Base-by-base conservation (phyloP, 2,113 vertebrate species). In the Pungitius pungitius region DNA sequence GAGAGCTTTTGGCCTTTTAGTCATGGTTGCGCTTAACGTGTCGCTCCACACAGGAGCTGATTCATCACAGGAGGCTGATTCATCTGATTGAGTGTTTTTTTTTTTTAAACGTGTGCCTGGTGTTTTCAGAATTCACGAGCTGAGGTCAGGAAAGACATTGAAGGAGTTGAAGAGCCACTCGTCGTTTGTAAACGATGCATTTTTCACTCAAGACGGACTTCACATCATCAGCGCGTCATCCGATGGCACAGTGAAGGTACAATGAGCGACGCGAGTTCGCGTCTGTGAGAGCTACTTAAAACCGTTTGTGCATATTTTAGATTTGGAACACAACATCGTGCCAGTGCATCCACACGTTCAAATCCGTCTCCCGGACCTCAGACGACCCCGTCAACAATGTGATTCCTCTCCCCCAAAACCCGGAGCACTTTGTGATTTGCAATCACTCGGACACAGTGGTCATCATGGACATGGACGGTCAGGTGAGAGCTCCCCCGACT, bases 201-300 rank as follows among this genome's bases (percentile, higher is more conserved):
- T 95, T 1, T 97, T 99, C 84, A 96, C 96, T 55, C 95, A 94
- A 64, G 97, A 99, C 27, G 97, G 96, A 40, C 94, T 94, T 82
- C 96, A 98, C 83, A 93, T 98, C 78, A 93, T 99, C 80, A 99
- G 96, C 11, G 98, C 96, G 0, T 99, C 98, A 1, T 97, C 97
- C 22, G 97, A 99, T 56, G 96, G 97, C 86, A 98, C 96, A 6
- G 97, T 99, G 33, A 99, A 99, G 97, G 98, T 99, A 93, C 37
- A 64, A 30, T 43, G 12, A 45, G n/a, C 58, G 59, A 3, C 33
- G 30, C 3, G 5, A 26, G 5, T 24, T 20, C 5, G 26, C 11
- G 18, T 42, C 11, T 55, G 37, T 40, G 49, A 69, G 27, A 49
- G 43, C 37, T 11, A 37, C 4, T 11, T 8, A 30, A 52, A 14